These are phyloP conservation scores for Apamea crenata DNA, from an alignment of 2,888 invertebrate genomes.

Conservation along the genomic window DNA sequence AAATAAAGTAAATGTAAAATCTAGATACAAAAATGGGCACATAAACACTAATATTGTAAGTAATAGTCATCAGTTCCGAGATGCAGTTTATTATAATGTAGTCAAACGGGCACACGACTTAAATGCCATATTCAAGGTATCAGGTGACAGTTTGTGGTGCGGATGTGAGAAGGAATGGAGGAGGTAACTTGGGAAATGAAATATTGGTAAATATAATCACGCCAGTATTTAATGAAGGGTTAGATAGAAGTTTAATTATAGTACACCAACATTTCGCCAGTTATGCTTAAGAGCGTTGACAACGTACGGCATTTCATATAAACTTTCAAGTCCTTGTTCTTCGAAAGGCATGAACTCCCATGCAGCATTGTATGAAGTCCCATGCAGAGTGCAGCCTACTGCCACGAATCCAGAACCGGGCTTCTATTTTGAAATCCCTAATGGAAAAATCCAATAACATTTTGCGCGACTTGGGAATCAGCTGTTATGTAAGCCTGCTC, in stretches of 20 bases:
- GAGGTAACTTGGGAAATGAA: constrained; percentile 13
- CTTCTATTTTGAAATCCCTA: too few species aligned
- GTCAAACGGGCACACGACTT: constrained; percentile 71
- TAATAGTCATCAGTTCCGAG: constrained; percentile 67
- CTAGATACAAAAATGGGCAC: constrained; percentile 29
- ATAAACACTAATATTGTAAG: constrained; percentile 62
- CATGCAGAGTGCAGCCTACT: too few species aligned
- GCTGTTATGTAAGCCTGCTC: constrained; percentile 83
- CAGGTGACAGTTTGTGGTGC: constrained; percentile 67
- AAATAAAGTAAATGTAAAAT: constrained; percentile 38
- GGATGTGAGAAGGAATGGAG: constrained; percentile 58
- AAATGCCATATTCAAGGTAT: constrained; percentile 74
- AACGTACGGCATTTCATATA: too few species aligned
- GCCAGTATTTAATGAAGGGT: background rate
- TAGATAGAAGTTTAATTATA: background rate
- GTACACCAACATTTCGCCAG: too few species aligned
- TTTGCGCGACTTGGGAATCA: constrained; percentile 11
- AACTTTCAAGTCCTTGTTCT: too few species aligned
- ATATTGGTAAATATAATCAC: background rate
- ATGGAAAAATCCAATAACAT: too few species aligned
- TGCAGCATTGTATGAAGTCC: too few species aligned
- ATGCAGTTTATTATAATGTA: constrained; percentile 72
- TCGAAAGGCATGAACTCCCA: too few species aligned
- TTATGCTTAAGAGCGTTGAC: too few species aligned
- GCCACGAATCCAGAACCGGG: too few species aligned